Percentiles rank a stretch among this genome's conserved stretches.
Conservation (phyloP, 2,888 invertebrate species). For the Eledona agricola region DNA sequence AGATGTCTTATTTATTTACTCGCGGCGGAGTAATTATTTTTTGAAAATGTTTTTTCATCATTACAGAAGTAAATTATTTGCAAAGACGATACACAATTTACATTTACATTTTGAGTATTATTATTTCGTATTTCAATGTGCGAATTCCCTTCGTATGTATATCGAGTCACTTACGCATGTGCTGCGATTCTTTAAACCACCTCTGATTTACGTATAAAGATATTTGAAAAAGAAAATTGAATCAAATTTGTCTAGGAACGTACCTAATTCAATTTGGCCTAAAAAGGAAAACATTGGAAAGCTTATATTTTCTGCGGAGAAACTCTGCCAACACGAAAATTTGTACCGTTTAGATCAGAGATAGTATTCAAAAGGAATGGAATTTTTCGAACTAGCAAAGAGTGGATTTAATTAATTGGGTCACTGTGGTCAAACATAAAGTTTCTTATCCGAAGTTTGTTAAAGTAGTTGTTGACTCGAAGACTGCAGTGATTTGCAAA, state of each 20-base stretch:
- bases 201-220: conserved; percentile 19
- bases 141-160: background rate
- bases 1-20: conserved; percentile 7
- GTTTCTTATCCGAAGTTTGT: conserved; percentile 4
- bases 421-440: conserved; percentile 6
- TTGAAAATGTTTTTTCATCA: conserved; percentile 5
- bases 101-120: no score
- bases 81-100: no score
- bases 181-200: conserved; percentile 24
- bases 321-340: conserved; percentile 18
- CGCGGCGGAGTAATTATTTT: conserved; percentile 5
- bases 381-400: conserved; percentile 8
- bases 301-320: conserved; percentile 13
- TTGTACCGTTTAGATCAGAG: conserved; percentile 6
- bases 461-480: conserved; percentile 15
- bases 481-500: conserved; percentile 1
- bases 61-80: no score
- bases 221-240: conserved; percentile 18
- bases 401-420: conserved; percentile 16
- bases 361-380: conserved; percentile 1
- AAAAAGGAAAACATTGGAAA: conserved; percentile 22
- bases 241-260: conserved; percentile 22
- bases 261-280: conserved; percentile 25
- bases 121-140: no score
- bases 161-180: no score